phyloP scores from a whole-genome alignment of 1,140 invertebrate species.

The Telenomus remus region DNA sequence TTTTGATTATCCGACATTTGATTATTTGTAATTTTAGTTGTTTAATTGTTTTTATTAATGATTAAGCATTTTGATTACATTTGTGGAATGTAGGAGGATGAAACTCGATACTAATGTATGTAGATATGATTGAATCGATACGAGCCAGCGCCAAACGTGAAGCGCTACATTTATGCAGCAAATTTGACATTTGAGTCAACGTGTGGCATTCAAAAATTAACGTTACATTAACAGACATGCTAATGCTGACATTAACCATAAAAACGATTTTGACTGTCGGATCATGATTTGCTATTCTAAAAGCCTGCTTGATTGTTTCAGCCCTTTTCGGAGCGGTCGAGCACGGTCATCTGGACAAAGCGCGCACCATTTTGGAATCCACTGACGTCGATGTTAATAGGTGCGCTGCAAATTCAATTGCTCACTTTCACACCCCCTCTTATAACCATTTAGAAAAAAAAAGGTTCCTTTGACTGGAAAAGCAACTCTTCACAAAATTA shows the following conservation, averaged over 20 bases:
- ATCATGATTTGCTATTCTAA: neutral
- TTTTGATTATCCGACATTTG: neutral
- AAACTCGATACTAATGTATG: constrained; percentile 3
- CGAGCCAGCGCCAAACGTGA: neutral
- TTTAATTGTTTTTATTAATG: neutral
- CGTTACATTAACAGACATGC: neutral
- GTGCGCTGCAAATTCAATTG: constrained; percentile 74
- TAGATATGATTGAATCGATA: constrained; percentile 6
- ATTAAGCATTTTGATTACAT: constrained; percentile 2
- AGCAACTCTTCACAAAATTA: too few relatives aligned
- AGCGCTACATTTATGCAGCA: constrained; percentile 7
- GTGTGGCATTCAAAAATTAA: constrained; percentile 9
- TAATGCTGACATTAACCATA: neutral
- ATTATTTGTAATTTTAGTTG: neutral
- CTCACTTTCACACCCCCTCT: constrained; percentile 8
- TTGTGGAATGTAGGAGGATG: neutral
- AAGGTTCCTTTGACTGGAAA: too few relatives aligned
- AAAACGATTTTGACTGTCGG: neutral
- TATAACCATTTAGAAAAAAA: too few relatives aligned
- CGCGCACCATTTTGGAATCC: constrained; percentile 90
- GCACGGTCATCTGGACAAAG: constrained; percentile 93
- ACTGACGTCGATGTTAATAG: constrained; percentile 94
- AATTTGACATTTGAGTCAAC: constrained; percentile 11
- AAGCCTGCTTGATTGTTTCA: constrained; percentile 55
- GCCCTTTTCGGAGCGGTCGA: constrained; percentile 84